These are phyloP conservation scores for Alexandromys fortis DNA, from an alignment of 2,113 vertebrate species.

Conservation along the genomic window DNA sequence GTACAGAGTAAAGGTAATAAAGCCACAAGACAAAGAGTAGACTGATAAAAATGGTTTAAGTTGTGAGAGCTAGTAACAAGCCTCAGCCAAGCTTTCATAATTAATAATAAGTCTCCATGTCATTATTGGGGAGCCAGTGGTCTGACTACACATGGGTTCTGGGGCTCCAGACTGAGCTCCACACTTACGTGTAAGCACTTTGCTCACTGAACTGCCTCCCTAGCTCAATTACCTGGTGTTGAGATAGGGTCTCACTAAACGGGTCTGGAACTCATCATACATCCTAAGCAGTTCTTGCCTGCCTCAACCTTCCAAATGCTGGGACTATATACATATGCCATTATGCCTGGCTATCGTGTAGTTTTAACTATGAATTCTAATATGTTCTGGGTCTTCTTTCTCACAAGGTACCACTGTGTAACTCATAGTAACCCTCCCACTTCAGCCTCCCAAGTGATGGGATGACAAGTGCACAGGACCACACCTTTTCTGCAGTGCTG, in stretches of 20 bases:
- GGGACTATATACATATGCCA: background rate
- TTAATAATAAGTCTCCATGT: no score
- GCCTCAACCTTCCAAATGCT: background rate
- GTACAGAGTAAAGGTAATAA: no score
- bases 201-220: background rate
- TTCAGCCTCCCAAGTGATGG: no score
- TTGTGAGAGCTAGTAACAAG: no score
- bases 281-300: background rate
- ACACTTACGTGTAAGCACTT: background rate
- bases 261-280: background rate
- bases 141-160: no score
- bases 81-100: no score
- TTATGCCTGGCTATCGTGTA: background rate
- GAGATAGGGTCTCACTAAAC: background rate
- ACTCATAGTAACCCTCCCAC: background rate
- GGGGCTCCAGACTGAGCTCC: background rate
- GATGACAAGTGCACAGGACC: background rate
- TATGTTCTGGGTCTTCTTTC: background rate
- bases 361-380: constrained; percentile 33
- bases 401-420: background rate
- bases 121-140: no score
- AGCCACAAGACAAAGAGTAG: no score
- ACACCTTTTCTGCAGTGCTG: background rate
- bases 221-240: background rate
- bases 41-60: no score